Percentiles rank a stretch among this genome's conserved stretches.
phyloP scores from a whole-genome alignment of 2,113 vertebrate genomes.

The Entelurus aequoreus region DNA sequence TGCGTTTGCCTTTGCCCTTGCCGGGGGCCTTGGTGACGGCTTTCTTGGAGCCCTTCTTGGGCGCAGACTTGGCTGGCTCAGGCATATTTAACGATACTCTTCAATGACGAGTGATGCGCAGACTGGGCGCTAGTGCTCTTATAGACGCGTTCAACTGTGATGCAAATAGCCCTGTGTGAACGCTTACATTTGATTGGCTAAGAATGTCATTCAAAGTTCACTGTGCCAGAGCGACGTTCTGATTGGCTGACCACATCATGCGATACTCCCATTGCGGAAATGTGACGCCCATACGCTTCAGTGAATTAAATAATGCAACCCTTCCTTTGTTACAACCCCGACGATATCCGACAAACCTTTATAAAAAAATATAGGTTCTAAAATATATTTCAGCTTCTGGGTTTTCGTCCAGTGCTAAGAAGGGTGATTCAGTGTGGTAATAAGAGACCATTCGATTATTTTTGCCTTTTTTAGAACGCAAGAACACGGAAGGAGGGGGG shows the following conservation, averaged over 20 bases:
- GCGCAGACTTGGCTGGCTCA: background rate
- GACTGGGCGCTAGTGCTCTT: background rate
- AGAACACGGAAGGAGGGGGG: too few relatives aligned
- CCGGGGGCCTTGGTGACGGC: background rate
- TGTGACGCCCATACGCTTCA: background rate
- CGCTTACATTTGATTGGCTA: background rate
- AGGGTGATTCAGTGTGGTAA: too few relatives aligned
- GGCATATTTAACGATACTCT: background rate
- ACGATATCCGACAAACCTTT: too few relatives aligned
- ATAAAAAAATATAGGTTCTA: too few relatives aligned
- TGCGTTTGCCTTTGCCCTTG: conserved; percentile 9
- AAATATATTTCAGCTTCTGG: too few relatives aligned
- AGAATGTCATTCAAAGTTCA: background rate
- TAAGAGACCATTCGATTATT: too few relatives aligned
- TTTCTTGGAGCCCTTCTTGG: background rate
- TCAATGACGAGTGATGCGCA: too few relatives aligned
- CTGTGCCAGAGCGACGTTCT: background rate
- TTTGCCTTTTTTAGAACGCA: too few relatives aligned
- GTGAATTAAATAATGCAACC: background rate
- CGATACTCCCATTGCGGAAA: too few relatives aligned
- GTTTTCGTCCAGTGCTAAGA: too few relatives aligned
- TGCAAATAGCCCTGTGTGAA: background rate
- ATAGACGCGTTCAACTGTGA: background rate
- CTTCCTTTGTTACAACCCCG: too few relatives aligned
- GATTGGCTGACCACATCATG: background rate